Conservation (phyloP, 2,113 vertebrate genomes). For the Desmodus rotundus region DNA sequence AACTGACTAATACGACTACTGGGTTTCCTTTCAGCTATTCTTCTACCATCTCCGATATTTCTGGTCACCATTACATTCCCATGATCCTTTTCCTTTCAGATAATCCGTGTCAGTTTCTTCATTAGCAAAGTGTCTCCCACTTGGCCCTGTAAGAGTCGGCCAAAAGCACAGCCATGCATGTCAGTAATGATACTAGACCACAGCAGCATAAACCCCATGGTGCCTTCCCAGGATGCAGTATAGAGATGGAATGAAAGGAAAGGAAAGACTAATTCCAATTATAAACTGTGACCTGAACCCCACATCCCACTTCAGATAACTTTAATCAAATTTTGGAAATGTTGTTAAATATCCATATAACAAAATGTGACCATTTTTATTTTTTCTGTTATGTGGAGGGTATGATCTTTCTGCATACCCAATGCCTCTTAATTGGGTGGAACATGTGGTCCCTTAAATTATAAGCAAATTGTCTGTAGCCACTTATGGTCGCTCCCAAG, state of each 20-base stretch:
- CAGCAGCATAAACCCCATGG: background rate
- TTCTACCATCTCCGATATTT: background rate
- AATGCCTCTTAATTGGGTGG: background rate
- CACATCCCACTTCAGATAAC: background rate
- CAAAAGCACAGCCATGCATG: background rate
- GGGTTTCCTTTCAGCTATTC: background rate
- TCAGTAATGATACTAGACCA: background rate
- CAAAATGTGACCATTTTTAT: background rate
- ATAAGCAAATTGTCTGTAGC: background rate
- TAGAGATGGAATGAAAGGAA: background rate
- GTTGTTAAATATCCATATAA: background rate
- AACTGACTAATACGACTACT: background rate
- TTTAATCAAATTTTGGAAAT: background rate
- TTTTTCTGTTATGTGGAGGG: background rate
- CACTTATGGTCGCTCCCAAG: background rate
- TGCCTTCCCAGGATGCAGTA: background rate
- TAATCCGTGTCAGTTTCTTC: background rate
- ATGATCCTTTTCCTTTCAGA: background rate
- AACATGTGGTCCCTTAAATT: background rate
- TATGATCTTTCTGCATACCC: background rate
- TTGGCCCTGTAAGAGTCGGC: background rate
- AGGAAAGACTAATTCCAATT: background rate
- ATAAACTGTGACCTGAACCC: background rate
- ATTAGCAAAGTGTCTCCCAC: background rate
- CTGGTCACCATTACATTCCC: background rate